phyloP scores from a whole-genome alignment of 2,888 invertebrate species.

The Stegophylla sp. region DNA sequence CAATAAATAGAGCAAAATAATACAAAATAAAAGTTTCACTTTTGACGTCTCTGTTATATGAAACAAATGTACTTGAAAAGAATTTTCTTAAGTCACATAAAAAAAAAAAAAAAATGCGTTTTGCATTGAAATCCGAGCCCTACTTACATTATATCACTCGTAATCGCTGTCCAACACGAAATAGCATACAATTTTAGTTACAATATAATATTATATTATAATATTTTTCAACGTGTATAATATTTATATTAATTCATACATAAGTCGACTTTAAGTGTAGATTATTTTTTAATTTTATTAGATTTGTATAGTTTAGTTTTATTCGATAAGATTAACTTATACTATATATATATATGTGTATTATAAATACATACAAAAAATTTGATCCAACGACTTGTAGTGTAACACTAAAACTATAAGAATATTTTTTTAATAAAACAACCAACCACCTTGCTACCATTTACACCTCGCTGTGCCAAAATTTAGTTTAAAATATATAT shows the following conservation, averaged over 20 bases:
- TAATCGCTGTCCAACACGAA: too few relatives aligned
- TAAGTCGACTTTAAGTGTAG: background rate
- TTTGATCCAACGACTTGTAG: constrained; percentile 28
- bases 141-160: background rate
- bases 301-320: background rate
- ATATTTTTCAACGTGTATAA: too few relatives aligned
- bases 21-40: too few relatives aligned
- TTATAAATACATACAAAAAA: constrained; percentile 14
- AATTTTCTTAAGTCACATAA: too few relatives aligned
- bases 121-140: too few relatives aligned
- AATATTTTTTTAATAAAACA: constrained; percentile 5
- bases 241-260: background rate
- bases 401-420: constrained; percentile 25
- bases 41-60: too few relatives aligned
- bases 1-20: too few relatives aligned
- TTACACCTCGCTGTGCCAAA: constrained; percentile 44
- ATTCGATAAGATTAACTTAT: constrained; percentile 2
- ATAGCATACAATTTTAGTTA: too few relatives aligned
- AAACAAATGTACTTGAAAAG: too few relatives aligned
- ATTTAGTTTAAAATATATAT: constrained; percentile 1
- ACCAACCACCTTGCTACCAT: constrained; percentile 18
- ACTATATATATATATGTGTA: too few relatives aligned
- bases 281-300: constrained; percentile 22
- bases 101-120: too few relatives aligned
- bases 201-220: too few relatives aligned